A percentile compares a stretch with the other conserved stretches of the same genome.
These are phyloP conservation scores for Atta cephalotes DNA, from an alignment of 1,140 invertebrate species.

Conservation along the genomic window DNA sequence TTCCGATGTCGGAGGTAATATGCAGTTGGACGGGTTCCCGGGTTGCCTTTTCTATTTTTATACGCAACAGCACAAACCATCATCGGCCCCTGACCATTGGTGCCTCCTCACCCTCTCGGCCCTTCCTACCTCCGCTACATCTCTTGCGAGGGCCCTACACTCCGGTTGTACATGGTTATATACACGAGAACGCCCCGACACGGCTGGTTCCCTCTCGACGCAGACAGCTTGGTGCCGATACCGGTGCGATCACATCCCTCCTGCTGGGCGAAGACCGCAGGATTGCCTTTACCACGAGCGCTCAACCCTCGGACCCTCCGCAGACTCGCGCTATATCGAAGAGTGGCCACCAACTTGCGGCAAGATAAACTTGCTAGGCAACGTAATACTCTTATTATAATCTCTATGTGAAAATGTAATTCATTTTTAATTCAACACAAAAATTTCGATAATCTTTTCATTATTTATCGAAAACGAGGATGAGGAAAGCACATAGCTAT, in stretches of 20 bases:
- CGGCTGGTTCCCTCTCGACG: conserved; percentile 70
- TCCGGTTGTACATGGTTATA: conserved; percentile 50
- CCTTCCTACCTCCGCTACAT: not conserved
- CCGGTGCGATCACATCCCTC: conserved; percentile 77
- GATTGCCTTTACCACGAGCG: conserved; percentile 64
- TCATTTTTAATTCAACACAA: not conserved
- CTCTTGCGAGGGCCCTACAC: conserved; percentile 45
- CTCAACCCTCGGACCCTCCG: conserved; percentile 67
- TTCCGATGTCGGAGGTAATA: conserved; percentile 83
- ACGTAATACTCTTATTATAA: conserved; percentile 13
- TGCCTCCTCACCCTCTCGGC: not conserved
- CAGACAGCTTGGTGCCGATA: conserved; percentile 85
- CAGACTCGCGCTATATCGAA: conserved; percentile 23
- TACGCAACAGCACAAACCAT: conserved; percentile 69
- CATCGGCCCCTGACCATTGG: conserved; percentile 44
- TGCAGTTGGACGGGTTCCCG: conserved; percentile 83
- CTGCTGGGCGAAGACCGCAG: conserved; percentile 77
- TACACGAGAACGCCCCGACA: conserved; percentile 68
- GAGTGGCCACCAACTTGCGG: conserved; percentile 48
- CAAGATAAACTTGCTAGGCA: conserved; percentile 24
- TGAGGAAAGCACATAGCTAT: not conserved
- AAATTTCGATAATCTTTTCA: not conserved
- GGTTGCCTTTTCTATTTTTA: conserved; percentile 82
- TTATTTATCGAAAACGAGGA: not conserved
- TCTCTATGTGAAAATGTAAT: not conserved